Evolutionary conservation across 2,888 invertebrate genomes (phyloP), one percentile per base, ranked within the genome.

Genomic region (Nemotelus nigrinus): DNA sequence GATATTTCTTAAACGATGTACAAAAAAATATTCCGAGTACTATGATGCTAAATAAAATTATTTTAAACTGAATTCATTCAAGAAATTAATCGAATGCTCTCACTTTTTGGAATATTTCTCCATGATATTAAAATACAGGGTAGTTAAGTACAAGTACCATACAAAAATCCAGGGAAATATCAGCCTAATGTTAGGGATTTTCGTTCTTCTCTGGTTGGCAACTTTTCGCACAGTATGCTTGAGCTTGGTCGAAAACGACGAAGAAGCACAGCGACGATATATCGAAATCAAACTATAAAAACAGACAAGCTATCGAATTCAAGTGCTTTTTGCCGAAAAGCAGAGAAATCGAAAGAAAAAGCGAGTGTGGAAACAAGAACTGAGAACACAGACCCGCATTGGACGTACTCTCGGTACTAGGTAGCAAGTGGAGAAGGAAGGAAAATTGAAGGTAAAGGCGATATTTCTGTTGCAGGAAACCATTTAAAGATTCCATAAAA

Each of bases 381-480:
- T 50, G 50, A 48, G 5, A n/a, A 39, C 50, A 67, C 5, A 6
- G 44, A 64, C n/a, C 44, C 10, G 3, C 64, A 43, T n/a, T 48
- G 2, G 48, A 5, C 47, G 48, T n/a, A 3, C 44, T 10, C 10
- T 45, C 7, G 25, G 48, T 67, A n/a, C 44, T n/a, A 67, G n/a
- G n/a, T 25, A 50, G 2, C 6, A 4, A 3, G n/a, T 8, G 7
- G 47, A 67, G 50, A 0, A 48, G 8, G 6, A 48, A 0, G 7
- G 48, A 25, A 67, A 39, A 68, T 25, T 8, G 50, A 50, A 50
- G 55, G 43, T 55, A 55, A 55, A 70, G 70, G 43, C 41, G 76
- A 70, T 78, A 76, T 78, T 75, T 70, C 76, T 63, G 55, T 60
- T 75, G 45, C 75, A 76, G 78, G 76, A 78, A 68, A 67, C 70